Evolutionary conservation across 1,140 invertebrate species (phyloP).

Genomic region (Megalonaias nervosa): DNA sequence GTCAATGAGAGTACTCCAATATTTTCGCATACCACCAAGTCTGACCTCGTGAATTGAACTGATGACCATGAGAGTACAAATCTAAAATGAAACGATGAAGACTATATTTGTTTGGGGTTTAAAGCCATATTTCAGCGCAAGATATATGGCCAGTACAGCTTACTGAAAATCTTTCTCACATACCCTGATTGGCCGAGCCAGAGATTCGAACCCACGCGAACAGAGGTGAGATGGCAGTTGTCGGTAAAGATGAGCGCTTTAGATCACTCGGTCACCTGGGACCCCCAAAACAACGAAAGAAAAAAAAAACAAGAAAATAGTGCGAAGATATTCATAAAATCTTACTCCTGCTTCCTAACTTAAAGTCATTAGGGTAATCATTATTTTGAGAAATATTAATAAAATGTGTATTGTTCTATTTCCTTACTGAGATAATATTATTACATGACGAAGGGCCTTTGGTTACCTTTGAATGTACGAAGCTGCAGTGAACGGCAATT

Average conservation of each 20-base stretch:
- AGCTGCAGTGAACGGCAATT: no score
- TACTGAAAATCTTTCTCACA: no score
- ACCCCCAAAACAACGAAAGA: neutral
- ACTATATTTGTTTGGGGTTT: neutral
- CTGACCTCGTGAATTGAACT: slow-evolving; percentile 56
- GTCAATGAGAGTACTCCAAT: slow-evolving; percentile 61
- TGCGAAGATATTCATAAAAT: neutral
- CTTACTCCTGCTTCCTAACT: neutral
- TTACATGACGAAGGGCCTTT: neutral
- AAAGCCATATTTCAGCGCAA: no score
- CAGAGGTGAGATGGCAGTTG: no score
- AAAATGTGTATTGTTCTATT: neutral
- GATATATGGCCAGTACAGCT: neutral
- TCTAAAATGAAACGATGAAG: slow-evolving; percentile 41
- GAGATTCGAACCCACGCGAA: no score
- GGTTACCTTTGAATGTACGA: no score
- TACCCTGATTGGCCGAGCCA: no score
- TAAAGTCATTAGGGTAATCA: neutral
- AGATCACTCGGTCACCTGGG: no score
- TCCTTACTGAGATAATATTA: neutral
- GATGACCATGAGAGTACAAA: slow-evolving; percentile 66
- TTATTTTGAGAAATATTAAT: neutral
- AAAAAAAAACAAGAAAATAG: neutral
- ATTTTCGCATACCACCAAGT: slow-evolving; percentile 67
- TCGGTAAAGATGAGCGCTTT: no score